Base-by-base conservation (phyloP, 2,888 invertebrate species). In the Xestia sexstrigata region DNA sequence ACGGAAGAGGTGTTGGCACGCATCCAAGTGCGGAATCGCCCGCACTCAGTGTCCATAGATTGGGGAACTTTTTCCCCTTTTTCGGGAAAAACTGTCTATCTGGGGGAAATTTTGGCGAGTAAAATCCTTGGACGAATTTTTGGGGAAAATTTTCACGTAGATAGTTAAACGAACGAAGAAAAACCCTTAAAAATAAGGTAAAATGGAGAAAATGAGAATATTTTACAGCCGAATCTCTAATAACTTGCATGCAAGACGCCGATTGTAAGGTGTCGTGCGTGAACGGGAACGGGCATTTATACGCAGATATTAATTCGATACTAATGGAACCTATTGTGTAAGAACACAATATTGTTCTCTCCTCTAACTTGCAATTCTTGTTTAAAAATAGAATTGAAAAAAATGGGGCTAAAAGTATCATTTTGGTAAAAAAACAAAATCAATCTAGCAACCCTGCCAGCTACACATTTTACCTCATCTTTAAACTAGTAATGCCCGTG, bases 1-100 rank as follows among this genome's bases (percentile, higher is more conserved):
- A 82, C 89, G 90, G 89, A 91, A 91, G 90, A 87, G 74, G 74
- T 66, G 26, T 83, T 92, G 92, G 92, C 89, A n/a, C 23, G 5
- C 0, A 11, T 85, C 92, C 92, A 92, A 88, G 78, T 83, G 70
- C 82, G 87, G 77, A 76, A 80, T 85, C 88, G 79, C 72, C 82
- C 63, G 68, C 82, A 87, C 82, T 35, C 62, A 35, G 20, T 62
- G 62, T 35, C 62, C 62, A 35, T 20, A 35, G 20, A 62, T 62
- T 62, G 20, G 30, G 9, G 20, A 62, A 4, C 1, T 4, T 35
- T 62, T 62, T 20, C 62, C 62, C 20, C 11, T 20, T 62, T 62
- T 62, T 62, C 35, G 30, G 30, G 60, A 9, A 35, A 35, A 35
- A 62, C n/a, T 35, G 20, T 20, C 5, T 35, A 1, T 20, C 1